These are phyloP conservation scores for Nymphicus hollandicus DNA, from an alignment of 2,113 vertebrate species.

Conservation along the genomic window DNA sequence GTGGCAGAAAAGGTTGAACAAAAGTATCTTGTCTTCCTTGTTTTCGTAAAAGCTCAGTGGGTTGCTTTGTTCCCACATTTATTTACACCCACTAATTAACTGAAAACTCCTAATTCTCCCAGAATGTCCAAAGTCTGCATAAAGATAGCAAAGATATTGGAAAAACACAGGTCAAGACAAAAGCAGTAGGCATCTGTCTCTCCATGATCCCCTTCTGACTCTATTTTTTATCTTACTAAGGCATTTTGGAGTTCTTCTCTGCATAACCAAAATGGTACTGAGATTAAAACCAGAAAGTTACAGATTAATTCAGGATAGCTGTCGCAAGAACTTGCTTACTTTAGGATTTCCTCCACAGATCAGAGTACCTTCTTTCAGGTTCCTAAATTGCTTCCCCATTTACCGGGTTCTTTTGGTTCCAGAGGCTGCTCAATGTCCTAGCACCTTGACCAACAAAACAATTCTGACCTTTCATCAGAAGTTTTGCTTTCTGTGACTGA, in stretches of 20 bases:
- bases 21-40: not conserved
- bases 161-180: not conserved
- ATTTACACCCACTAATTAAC: not conserved
- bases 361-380: not conserved
- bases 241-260: not conserved
- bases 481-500: not conserved
- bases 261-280: not conserved
- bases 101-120: not conserved
- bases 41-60: not conserved
- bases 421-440: not conserved
- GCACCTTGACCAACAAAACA: not conserved
- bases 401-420: not conserved
- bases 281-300: not conserved
- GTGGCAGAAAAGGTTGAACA: not conserved
- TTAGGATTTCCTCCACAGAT: not conserved
- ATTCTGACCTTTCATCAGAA: not conserved
- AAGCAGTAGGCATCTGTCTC: not conserved
- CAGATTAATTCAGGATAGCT: not conserved
- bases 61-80: not conserved
- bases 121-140: not conserved
- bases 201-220: not conserved
- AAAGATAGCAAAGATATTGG: not conserved
- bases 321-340: not conserved
- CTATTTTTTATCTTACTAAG: not conserved
- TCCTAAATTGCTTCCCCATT: not conserved